Base-by-base conservation (phyloP, 2,113 vertebrate genomes). In the Tupaia tana region DNA sequence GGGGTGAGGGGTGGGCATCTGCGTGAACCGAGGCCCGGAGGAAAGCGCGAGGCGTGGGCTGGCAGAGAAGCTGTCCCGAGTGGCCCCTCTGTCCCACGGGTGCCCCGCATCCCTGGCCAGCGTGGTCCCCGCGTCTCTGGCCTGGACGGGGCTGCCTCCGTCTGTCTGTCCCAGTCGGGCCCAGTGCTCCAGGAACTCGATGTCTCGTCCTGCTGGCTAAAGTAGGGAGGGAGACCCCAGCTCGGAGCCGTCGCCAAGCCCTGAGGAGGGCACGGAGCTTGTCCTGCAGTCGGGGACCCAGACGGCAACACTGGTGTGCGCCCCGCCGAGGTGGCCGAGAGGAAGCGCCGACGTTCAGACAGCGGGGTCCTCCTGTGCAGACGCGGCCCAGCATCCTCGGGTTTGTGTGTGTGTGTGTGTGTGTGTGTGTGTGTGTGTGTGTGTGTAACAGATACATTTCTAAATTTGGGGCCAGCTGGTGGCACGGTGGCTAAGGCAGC, bases 251-350 rank as follows among this genome's bases (percentile, higher is more conserved):
- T 70, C 83, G 93, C 83, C 86, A 95, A 97, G 94, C 79, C 85
- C 97, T 86, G 79, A 78, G 89, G 95, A 93, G 96, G 97, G 73
- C 97, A 93, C 73, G 75, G 94, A 97, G 94, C 98, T 97, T 97
- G 96, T 97, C 95, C 96, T 93, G 54, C 79, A 89, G 81, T 97
- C 91, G 93, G 90, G 58, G 20, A 52, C 89, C 27, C 75, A 82
- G 90, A 29, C 16, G 71, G 97, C 97, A 70, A 16, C 22, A 74
- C 87, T 0, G 73, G 86, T 91, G 59, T 92, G 91, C 43, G 43
- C 43, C 43, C 43, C 43, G 43, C 43, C 43, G 43, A 43, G 43
- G 43, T 43, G 43, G 43, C 43, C 43, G 43, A 43, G 43, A 43
- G 5, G 43, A 43, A 43, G 43, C 43, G 43, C 43, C 43, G 43